Conservation (phyloP, 2,888 invertebrate species). For the Ectemnius lituratus region DNA sequence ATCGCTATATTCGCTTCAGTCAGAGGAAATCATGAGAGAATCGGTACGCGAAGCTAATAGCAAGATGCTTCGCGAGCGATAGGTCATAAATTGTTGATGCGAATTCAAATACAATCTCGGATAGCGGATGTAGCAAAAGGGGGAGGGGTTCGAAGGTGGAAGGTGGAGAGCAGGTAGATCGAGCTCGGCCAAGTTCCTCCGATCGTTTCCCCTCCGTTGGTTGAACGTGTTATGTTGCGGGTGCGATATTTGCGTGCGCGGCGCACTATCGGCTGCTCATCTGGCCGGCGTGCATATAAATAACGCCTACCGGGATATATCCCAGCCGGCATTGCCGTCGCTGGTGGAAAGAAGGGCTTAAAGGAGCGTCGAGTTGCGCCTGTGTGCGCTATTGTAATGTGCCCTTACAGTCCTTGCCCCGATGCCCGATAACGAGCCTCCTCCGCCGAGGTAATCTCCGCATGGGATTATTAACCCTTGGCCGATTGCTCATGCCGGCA, state of each 20-base stretch:
- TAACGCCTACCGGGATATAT: slow-evolving; percentile 59
- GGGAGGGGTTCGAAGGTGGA: neutral
- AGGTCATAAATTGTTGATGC: neutral
- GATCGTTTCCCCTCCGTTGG: slow-evolving; percentile 45
- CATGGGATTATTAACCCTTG: slow-evolving; percentile 41
- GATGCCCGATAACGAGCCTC: slow-evolving; percentile 63
- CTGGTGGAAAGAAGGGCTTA: slow-evolving; percentile 50
- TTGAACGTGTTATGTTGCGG: slow-evolving; percentile 26
- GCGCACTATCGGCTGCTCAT: slow-evolving; percentile 67
- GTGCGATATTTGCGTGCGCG: slow-evolving; percentile 64
- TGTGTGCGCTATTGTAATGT: slow-evolving; percentile 63
- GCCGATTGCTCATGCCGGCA: slow-evolving; percentile 9
- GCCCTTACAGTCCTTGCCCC: slow-evolving; percentile 47
- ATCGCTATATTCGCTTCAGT: no score
- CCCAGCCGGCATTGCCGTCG: slow-evolving; percentile 19
- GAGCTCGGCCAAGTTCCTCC: slow-evolving; percentile 43
- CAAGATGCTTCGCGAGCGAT: neutral
- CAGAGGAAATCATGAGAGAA: neutral
- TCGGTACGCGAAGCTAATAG: neutral
- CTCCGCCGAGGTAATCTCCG: slow-evolving; percentile 30
- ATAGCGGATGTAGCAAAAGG: neutral
- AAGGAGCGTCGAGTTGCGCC: slow-evolving; percentile 53
- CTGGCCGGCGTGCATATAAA: slow-evolving; percentile 64
- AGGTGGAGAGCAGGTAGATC: slow-evolving; percentile 32
- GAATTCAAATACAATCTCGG: neutral